A percentile compares a stretch with the other conserved stretches of the same genome.
Conservation (phyloP, 2,888 invertebrate genomes). For the Sericinus montela region DNA sequence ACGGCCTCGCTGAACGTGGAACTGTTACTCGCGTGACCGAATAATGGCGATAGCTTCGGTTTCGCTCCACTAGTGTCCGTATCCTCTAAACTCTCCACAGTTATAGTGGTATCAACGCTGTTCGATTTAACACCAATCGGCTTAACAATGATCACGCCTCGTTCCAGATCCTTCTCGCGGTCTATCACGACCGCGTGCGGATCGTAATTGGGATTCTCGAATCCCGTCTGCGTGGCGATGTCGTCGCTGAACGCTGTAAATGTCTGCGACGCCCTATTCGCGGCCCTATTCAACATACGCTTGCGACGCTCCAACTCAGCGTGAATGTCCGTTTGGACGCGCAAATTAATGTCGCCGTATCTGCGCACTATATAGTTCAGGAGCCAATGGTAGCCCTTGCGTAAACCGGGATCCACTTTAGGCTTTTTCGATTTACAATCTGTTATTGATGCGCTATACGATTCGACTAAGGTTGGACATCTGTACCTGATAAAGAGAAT, state of each 20-base stretch:
- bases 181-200: conserved; percentile 33
- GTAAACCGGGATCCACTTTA: conserved; percentile 83
- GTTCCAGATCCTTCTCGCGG: conserved; percentile 34
- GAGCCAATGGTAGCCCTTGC: conserved; percentile 85
- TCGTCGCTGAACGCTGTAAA: conserved; percentile 57
- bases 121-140: conserved; percentile 45
- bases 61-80: conserved; percentile 49
- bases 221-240: conserved; percentile 65
- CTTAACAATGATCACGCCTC: conserved; percentile 60
- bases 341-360: conserved; percentile 80
- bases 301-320: conserved; percentile 73
- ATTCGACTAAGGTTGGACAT: conserved; percentile 90
- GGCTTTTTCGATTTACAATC: conserved; percentile 55
- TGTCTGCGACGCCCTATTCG: conserved; percentile 50
- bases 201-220: conserved; percentile 68
- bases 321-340: conserved; percentile 82
- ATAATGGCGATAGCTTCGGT: conserved; percentile 66
- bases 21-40: conserved; percentile 51
- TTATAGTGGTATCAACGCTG: conserved; percentile 63
- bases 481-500: conserved; percentile 65
- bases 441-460: conserved; percentile 77
- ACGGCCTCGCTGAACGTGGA: conserved; percentile 39
- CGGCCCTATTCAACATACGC: conserved; percentile 54
- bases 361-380: conserved; percentile 83
- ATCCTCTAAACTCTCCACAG: conserved; percentile 53